phyloP scores from a whole-genome alignment of 2,113 vertebrate genomes.

The Gobius niger region DNA sequence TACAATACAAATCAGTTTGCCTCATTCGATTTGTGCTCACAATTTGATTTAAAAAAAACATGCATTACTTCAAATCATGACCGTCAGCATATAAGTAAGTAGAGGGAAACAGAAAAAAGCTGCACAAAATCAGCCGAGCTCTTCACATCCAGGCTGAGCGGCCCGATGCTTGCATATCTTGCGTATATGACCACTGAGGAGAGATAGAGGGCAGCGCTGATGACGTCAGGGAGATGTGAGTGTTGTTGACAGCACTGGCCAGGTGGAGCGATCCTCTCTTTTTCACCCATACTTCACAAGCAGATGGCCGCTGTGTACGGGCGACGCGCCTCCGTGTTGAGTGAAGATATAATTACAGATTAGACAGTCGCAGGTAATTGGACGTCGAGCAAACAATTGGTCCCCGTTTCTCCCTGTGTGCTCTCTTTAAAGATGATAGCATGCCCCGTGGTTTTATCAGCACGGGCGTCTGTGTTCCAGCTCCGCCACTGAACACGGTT shows the following conservation, averaged over 20 bases:
- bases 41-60: neutral
- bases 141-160: conserved; percentile 41
- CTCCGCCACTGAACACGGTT: neutral
- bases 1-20: too few relatives aligned
- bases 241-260: conserved; percentile 61
- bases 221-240: conserved; percentile 60
- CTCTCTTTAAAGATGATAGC: conserved; percentile 8
- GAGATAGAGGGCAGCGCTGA: conserved; percentile 55
- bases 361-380: conserved; percentile 56
- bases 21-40: too few relatives aligned
- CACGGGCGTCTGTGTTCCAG: neutral
- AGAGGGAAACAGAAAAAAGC: conserved; percentile 12
- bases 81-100: neutral
- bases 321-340: conserved; percentile 59
- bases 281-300: conserved; percentile 55
- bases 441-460: conserved; percentile 23
- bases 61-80: neutral
- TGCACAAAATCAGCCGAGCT: conserved; percentile 39
- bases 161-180: conserved; percentile 14
- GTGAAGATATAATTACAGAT: conserved; percentile 68
- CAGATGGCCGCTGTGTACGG: conserved; percentile 68
- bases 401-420: conserved; percentile 29
- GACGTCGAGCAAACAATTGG: conserved; percentile 45
- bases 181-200: conserved; percentile 39
- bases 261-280: conserved; percentile 59